Evolutionary conservation across 64 coral and sea anemone genomes (phyloP).

Genomic region (Trachythela sp.): DNA sequence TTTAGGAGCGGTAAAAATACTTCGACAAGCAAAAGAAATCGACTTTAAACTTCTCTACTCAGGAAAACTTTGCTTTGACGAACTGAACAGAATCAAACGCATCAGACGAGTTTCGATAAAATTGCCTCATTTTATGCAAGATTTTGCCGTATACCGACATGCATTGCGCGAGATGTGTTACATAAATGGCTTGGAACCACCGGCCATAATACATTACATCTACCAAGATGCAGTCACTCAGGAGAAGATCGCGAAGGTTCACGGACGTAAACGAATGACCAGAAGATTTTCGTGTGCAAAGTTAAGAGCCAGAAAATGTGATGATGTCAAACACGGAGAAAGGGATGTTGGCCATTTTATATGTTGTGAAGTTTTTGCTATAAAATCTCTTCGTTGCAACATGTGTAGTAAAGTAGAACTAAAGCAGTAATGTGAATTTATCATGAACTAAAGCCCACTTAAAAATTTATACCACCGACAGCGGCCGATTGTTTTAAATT

Average conservation of each 20-base stretch:
- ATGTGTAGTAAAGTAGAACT: no score
- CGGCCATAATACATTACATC: neutral
- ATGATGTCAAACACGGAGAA: neutral
- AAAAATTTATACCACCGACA: no score
- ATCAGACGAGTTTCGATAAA: conserved; percentile 57
- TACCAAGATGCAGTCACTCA: neutral
- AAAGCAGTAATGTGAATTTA: no score
- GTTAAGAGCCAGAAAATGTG: neutral
- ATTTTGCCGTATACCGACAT: conserved; percentile 45
- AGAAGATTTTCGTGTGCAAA: neutral
- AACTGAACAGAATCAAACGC: conserved; percentile 54
- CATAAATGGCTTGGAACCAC: conserved; percentile 45
- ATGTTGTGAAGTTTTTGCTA: neutral
- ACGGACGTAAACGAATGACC: neutral
- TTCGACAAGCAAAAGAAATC: conserved; percentile 64
- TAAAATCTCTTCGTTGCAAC: no score
- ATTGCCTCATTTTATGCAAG: conserved; percentile 60
- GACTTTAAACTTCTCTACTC: conserved; percentile 75
- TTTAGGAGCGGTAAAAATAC: conserved; percentile 59
- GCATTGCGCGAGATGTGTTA: conserved; percentile 56
- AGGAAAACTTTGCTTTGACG: conserved; percentile 68
- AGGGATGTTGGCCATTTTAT: neutral
- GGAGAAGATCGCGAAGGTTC: neutral
- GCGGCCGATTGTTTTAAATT: no score
- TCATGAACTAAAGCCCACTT: no score